phyloP scores from a whole-genome alignment of 2,113 vertebrate genomes.

The Caranx ignobilis region DNA sequence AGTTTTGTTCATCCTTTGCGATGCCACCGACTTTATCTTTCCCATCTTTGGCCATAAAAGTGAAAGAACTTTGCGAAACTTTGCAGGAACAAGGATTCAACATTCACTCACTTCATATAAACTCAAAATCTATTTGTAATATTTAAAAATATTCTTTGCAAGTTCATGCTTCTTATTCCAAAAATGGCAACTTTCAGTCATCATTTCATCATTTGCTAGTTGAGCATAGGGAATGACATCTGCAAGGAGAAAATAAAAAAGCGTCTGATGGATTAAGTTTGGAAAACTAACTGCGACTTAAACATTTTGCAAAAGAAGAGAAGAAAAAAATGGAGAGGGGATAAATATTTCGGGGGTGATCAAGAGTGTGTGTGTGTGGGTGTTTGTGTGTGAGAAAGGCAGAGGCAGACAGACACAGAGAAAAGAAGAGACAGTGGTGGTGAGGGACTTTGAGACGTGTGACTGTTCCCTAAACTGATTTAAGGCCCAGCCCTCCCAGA shows the following conservation, averaged over 20 bases:
- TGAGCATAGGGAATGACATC: constrained; percentile 26
- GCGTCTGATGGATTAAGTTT: constrained; percentile 61
- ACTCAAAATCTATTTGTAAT: neutral
- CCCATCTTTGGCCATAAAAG: neutral
- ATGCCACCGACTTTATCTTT: neutral
- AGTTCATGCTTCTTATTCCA: constrained; percentile 29
- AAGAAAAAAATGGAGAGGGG: constrained; percentile 17
- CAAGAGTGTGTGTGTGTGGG: constrained; percentile 49
- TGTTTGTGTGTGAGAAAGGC: constrained; percentile 29
- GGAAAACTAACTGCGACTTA: constrained; percentile 51
- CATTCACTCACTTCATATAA: neutral
- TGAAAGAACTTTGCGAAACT: neutral
- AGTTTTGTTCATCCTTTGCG: neutral
- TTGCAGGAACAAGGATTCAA: neutral
- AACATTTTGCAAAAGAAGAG: constrained; percentile 42
- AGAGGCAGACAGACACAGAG: constrained; percentile 41
- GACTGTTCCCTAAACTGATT: constrained; percentile 83
- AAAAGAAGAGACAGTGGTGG: constrained; percentile 53
- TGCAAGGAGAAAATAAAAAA: constrained; percentile 40
- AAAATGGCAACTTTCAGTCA: constrained; percentile 36
- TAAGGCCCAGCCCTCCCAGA: constrained; percentile 74
- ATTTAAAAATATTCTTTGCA: neutral
- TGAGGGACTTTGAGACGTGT: constrained; percentile 71
- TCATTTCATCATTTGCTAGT: constrained; percentile 3
- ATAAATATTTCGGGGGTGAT: constrained; percentile 58